Evolutionary conservation across 64 coral and sea anemone species (phyloP).

Genomic region (Platygyra sinensis): DNA sequence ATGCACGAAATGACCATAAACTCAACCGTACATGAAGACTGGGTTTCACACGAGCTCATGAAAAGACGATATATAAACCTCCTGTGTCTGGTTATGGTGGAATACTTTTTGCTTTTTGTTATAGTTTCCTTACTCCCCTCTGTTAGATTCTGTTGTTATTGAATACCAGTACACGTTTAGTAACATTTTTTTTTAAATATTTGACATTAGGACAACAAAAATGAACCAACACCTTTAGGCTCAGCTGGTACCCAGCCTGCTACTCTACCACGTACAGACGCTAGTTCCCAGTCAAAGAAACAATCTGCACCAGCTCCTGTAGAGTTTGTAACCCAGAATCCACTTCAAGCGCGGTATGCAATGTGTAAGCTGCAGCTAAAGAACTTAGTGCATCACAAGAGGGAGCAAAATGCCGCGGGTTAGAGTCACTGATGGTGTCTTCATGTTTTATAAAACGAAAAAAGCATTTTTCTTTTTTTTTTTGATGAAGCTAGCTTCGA

Average conservation of each 20-base stretch:
- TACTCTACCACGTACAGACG: background rate
- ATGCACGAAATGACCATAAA: too few species aligned
- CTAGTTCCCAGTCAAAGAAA: slow-evolving; percentile 28
- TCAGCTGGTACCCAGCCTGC: background rate
- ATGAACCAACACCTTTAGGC: background rate
- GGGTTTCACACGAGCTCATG: too few species aligned
- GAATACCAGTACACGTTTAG: too few species aligned
- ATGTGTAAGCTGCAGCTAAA: slow-evolving; percentile 73
- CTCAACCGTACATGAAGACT: too few species aligned
- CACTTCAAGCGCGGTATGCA: slow-evolving; percentile 72
- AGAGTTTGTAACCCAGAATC: slow-evolving; percentile 64
- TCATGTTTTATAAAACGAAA: background rate
- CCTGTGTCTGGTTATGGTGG: too few species aligned
- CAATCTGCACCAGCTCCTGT: background rate
- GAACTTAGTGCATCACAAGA: slow-evolving; percentile 88
- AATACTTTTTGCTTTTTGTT: too few species aligned
- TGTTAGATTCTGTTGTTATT: too few species aligned
- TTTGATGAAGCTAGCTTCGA: background rate
- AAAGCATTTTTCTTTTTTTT: background rate
- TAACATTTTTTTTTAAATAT: background rate
- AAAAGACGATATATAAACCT: too few species aligned
- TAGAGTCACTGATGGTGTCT: background rate
- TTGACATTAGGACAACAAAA: slow-evolving; percentile 17
- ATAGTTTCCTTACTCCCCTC: too few species aligned
- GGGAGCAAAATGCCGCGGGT: slow-evolving; percentile 89